Base-by-base conservation (phyloP, 2,113 vertebrate species). In the Eubucco bourcierii region DNA sequence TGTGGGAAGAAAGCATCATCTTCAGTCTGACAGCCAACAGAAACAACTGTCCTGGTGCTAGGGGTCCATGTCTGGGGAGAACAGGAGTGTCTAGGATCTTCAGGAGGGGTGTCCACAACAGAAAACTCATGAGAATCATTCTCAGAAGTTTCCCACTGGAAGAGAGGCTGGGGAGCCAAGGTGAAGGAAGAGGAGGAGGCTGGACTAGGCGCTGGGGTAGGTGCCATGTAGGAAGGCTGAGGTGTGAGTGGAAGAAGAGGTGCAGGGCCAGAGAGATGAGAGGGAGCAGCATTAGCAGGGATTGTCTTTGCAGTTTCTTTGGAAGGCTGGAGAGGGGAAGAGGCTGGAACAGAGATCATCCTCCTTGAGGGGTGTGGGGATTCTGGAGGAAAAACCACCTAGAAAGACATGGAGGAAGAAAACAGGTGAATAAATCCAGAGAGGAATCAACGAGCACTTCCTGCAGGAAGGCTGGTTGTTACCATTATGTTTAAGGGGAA, bases 11-110 rank as follows among this genome's bases (percentile, higher is more conserved):
- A 94, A 58, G 97, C 96, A 64, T 98, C 98, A 58, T 98, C 98
- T 59, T 99, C 98, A 6, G 99, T 99, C 96, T 99, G 99, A 95
- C 99, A 99, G 95, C 98, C 98, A 95, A 99, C 97, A 53, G 99
- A 99, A 92, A 98, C 97, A 96, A 98, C 87, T 41, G 96, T 84
- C 95, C 97, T 98, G 86, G 98, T 94, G n/a, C 88, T 58, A 72
- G 34, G 56, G 61, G 56, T 74, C 78, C 92, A 74, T 70, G 92
- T 46, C 88, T 78, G 78, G 66, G 67, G 59, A 96, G 83, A 90
- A 70, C n/a, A 79, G 28, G 50, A 90, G 29, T 29, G 79, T 72
- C 70, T 75, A 41, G 56, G 55, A 46, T 72, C 92, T 90, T 96
- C 94, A 37, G 81, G 50, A 46, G 84, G 31, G n/a, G 76, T 92